These are phyloP conservation scores for Rhabditoides inermis DNA, from an alignment of 2,888 invertebrate species.

Conservation along the genomic window DNA sequence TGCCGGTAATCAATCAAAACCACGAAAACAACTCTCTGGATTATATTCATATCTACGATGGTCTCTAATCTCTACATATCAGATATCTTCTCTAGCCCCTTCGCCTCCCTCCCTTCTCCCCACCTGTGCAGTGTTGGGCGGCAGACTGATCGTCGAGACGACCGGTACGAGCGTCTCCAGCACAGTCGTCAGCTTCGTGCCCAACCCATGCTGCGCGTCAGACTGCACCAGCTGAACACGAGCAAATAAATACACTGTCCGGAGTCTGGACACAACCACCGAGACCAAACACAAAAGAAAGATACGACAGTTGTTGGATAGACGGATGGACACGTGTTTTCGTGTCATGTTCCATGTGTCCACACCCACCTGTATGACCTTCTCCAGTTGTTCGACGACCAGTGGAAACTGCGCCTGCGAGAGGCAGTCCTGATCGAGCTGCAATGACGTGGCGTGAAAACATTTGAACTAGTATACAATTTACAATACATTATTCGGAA, in stretches of 20 bases:
- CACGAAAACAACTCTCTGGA: too few species aligned
- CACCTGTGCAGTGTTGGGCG: too few species aligned
- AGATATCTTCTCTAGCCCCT: not conserved
- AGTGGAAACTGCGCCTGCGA: constrained; percentile 25
- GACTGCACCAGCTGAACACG: constrained; percentile 11
- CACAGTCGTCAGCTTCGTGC: constrained; percentile 33
- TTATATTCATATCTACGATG: too few species aligned
- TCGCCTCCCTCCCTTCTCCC: not conserved
- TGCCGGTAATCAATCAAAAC: not conserved
- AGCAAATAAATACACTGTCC: constrained; percentile 7
- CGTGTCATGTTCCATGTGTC: too few species aligned
- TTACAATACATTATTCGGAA: too few species aligned
- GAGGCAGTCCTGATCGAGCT: constrained; percentile 43
- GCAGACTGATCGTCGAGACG: too few species aligned
- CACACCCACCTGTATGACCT: constrained; percentile 29
- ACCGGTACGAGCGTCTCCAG: constrained; percentile 13
- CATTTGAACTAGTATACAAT: too few species aligned
- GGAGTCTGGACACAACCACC: constrained; percentile 3
- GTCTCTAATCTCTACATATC: not conserved
- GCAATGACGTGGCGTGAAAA: constrained; percentile 2
- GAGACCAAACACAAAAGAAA: too few species aligned
- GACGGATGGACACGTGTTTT: too few species aligned
- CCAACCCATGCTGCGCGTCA: constrained; percentile 34
- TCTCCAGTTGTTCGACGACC: constrained; percentile 40
- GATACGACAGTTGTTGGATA: too few species aligned